Conservation (phyloP, 1,140 invertebrate genomes). For the Drosophila gunungcola region DNA sequence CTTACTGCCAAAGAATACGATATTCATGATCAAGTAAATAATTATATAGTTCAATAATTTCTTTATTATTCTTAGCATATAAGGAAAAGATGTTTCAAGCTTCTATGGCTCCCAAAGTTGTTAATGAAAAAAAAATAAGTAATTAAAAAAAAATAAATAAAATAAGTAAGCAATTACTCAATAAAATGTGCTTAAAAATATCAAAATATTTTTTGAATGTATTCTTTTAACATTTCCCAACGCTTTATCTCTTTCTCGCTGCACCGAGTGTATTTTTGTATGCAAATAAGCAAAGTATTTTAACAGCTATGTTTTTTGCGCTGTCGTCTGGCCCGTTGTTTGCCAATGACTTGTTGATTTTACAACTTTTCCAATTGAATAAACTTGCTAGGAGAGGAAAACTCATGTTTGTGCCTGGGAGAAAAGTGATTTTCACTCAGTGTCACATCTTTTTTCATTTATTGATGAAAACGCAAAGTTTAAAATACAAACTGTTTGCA, state of each 20-base stretch:
- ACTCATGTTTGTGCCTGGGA: slow-evolving; percentile 29
- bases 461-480: slow-evolving; percentile 46
- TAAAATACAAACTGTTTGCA: slow-evolving; percentile 27
- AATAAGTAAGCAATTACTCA: too few relatives aligned
- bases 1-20: too few relatives aligned
- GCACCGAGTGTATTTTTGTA: slow-evolving; percentile 53
- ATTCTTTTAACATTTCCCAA: not conserved
- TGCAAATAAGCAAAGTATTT: slow-evolving; percentile 77
- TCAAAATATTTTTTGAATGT: not conserved
- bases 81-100: too few relatives aligned
- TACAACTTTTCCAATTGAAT: slow-evolving; percentile 79
- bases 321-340: slow-evolving; percentile 59
- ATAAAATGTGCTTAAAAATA: not conserved
- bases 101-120: too few relatives aligned
- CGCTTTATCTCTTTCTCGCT: slow-evolving; percentile 12
- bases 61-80: too few relatives aligned
- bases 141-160: too few relatives aligned
- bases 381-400: slow-evolving; percentile 28
- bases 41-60: too few relatives aligned
- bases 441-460: slow-evolving; percentile 57
- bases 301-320: slow-evolving; percentile 57
- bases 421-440: slow-evolving; percentile 40
- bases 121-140: too few relatives aligned
- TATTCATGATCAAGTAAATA: too few relatives aligned
- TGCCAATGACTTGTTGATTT: slow-evolving; percentile 81